Base-by-base conservation (phyloP, 2,797 vertebrate species). In the Siniperca undulata region DNA sequence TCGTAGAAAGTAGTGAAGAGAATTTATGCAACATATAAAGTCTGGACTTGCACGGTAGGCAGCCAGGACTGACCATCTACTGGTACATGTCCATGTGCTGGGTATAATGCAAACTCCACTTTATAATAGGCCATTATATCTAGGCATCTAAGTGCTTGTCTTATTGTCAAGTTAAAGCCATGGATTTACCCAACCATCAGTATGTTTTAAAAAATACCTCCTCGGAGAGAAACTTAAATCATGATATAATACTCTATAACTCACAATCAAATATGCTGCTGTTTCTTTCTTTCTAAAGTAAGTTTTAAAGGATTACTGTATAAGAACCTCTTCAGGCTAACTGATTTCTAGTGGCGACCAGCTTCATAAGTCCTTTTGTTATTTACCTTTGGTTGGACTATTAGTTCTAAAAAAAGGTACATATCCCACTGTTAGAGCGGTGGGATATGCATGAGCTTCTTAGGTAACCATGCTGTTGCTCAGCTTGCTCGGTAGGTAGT, bases 401-500 rank as follows among this genome's bases (percentile, higher is more conserved):
- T 36, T 13, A n/a, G 52, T 74, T 64, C 52, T 70, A 56, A 34
- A 50, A 67, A 67, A 58, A 59, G 64, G 36, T 38, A 24, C 24
- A 7, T 55, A 61, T 30, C 48, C 70, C 48, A 58, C 70, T 70
- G 71, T 36, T 79, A 9, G 42, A 65, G 53, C 67, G n/a, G 74
- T 71, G 61, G 67, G 70, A 64, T 75, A 30, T n/a, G 22, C 27
- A 72, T 53, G 70, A 70, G 59, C 58, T 60, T 61, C 64, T 62
- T 80, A 60, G 42, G 55, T 81, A 71, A 80, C 59, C 36, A 34
- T 36, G 52, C 50, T 65, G 70, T 58, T 71, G 46, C 40, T 76
- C 44, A 61, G 78, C 68, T 55, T 38, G 53, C 56, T 56, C 34
- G 30, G 48, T 16, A 44, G 16, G 56, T 11, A 40, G 30, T 27